Base-by-base conservation (phyloP, 92 coral and sea anemone genomes). In the Umimayanthus chanpuru region DNA sequence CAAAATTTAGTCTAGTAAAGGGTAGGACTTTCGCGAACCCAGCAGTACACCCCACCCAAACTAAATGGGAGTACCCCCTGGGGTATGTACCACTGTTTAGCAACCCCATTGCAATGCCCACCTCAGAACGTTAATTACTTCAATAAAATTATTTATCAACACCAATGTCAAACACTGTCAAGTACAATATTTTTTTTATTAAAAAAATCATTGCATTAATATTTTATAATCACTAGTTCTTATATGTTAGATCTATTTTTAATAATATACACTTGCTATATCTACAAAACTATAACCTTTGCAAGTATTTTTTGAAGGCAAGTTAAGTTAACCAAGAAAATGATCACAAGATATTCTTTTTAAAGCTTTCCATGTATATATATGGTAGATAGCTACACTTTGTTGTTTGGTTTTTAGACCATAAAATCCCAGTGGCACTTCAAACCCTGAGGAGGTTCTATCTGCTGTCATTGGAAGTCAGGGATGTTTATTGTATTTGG, bases 241-340 rank as follows among this genome's bases (percentile, higher is more conserved):
- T 79, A 50, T 79, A 41, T 39, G 80, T 76, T 76, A 40, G 61
- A 58, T 56, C 25, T 81, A 61, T 81, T 21, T 79, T 81, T 36
- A 49, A 81, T 38, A 58, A 81, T 81, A 81, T 81, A 80, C 85
- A 80, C 58, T 78, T 43, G 16, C 55, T 56, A 36, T 58, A 80
- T 80, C 85, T 80, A 58, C 85, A 80, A 80, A 80, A 80, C 85
- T 80, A 80, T 56, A 8, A 39, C 39, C 23, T 58, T 29, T 55
- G 32, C 39, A 39, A 30, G 14, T 53, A 11, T 61, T 80, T 53
- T 9, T 61, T 38, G 39, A 30, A n/a, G 64, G 38, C 11, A 32
- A 79, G 68, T 50, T 29, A 14, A n/a, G 53, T 79, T 56, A 79
- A 32, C 25, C 16, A n/a, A 9, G 29, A 38, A 79, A 76, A 28